phyloP scores from a whole-genome alignment of 2,113 vertebrate genomes.

The Hippocampus guttulatus region DNA sequence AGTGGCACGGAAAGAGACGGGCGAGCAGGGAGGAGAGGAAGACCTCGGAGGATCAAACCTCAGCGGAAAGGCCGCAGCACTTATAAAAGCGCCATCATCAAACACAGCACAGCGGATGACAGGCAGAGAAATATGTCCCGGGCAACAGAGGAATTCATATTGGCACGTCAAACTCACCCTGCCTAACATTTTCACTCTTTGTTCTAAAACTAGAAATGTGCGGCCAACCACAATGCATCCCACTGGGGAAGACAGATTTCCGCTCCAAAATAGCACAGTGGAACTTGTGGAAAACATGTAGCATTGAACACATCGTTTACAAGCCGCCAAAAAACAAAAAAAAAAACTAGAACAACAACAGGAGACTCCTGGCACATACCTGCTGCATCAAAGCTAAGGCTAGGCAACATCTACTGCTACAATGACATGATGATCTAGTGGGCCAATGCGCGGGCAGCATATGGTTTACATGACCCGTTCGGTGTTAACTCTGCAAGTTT shows the following conservation, averaged over 20 bases:
- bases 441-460: neutral
- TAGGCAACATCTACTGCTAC: neutral
- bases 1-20: constrained; percentile 67
- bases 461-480: neutral
- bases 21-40: constrained; percentile 37
- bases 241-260: neutral
- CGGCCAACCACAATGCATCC: neutral
- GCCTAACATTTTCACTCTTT: neutral
- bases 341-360: neutral
- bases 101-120: neutral
- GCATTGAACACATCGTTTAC: neutral
- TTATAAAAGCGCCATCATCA: constrained; percentile 29
- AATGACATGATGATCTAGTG: neutral
- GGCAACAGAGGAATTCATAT: neutral
- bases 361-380: neutral
- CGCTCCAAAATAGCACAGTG: neutral
- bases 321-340: neutral
- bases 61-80: constrained; percentile 39
- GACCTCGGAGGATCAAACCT: constrained; percentile 51
- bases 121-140: neutral
- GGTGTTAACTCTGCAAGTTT: neutral
- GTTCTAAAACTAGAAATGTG: neutral
- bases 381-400: neutral
- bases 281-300: neutral
- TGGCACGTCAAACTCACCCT: neutral